Conservation (phyloP, 1,140 invertebrate genomes). For the Brachionus koreanus region DNA sequence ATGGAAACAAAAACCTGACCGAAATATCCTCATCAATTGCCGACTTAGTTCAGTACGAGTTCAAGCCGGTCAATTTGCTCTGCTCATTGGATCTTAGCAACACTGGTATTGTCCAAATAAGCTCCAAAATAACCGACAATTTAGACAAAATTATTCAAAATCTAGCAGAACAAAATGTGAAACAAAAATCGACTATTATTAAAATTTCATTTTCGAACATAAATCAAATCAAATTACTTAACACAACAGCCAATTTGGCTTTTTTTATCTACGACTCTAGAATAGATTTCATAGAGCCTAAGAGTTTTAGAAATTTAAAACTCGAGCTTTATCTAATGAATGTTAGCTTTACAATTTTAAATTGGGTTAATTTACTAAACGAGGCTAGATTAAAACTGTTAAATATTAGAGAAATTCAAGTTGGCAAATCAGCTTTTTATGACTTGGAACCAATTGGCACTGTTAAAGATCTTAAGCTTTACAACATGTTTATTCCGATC, state of each 20-base stretch:
- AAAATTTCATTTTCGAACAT: conserved; percentile 17
- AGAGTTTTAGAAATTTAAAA: not conserved
- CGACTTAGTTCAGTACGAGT: not conserved
- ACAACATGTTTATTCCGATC: not conserved
- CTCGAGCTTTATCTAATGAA: conserved; percentile 9
- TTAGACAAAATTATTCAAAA: not conserved
- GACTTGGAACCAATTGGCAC: not conserved
- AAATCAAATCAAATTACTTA: not conserved
- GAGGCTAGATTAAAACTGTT: not conserved
- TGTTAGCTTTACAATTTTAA: not conserved
- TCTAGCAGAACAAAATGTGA: not conserved
- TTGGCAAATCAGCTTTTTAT: not conserved
- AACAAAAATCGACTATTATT: not conserved
- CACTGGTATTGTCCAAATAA: not conserved
- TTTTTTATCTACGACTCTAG: not conserved
- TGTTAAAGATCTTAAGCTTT: not conserved
- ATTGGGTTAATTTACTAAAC: conserved; percentile 17
- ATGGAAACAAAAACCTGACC: not conserved
- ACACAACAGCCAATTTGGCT: not conserved
- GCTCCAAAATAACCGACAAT: not conserved
- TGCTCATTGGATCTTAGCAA: not conserved
- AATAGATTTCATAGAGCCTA: not conserved
- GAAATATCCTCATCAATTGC: not conserved
- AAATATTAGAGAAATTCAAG: conserved; percentile 2
- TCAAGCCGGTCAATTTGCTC: not conserved